These are phyloP conservation scores for Nemotelus pantherinus DNA, from an alignment of 2,888 invertebrate species.

Conservation along the genomic window DNA sequence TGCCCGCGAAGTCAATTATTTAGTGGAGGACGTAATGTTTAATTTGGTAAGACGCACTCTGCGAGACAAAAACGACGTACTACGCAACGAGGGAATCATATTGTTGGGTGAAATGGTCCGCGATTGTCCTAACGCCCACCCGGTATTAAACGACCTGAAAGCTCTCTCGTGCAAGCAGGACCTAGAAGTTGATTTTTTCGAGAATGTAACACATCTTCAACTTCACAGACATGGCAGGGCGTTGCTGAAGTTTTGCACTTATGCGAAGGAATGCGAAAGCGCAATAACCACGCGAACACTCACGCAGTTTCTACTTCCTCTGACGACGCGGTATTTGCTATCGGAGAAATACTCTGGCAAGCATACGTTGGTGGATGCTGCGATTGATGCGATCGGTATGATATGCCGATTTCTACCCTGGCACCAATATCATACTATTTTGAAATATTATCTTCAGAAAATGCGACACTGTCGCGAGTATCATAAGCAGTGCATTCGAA, in stretches of 20 bases:
- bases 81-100: constrained; percentile 81
- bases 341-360: constrained; percentile 80
- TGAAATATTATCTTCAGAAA: constrained; percentile 82
- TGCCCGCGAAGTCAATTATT: constrained; percentile 70
- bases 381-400: constrained; percentile 81
- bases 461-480: constrained; percentile 76
- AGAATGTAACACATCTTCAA: constrained; percentile 90
- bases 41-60: constrained; percentile 78
- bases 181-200: constrained; percentile 91
- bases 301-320: constrained; percentile 85
- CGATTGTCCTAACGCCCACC: constrained; percentile 76
- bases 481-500: constrained; percentile 84
- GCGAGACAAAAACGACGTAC: constrained; percentile 74
- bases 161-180: constrained; percentile 76
- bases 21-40: constrained; percentile 79
- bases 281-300: constrained; percentile 76
- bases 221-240: constrained; percentile 87
- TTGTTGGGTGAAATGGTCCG: constrained; percentile 80
- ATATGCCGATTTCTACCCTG: constrained; percentile 85
- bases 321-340: constrained; percentile 82
- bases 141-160: constrained; percentile 77
- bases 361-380: constrained; percentile 83
- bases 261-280: constrained; percentile 71
- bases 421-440: constrained; percentile 85
- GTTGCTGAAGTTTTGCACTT: constrained; percentile 76